A percentile compares a stretch with the other conserved stretches of the same genome.
Evolutionary conservation across 2,113 vertebrate species (phyloP).

Genomic region (Lathamus discolor): DNA sequence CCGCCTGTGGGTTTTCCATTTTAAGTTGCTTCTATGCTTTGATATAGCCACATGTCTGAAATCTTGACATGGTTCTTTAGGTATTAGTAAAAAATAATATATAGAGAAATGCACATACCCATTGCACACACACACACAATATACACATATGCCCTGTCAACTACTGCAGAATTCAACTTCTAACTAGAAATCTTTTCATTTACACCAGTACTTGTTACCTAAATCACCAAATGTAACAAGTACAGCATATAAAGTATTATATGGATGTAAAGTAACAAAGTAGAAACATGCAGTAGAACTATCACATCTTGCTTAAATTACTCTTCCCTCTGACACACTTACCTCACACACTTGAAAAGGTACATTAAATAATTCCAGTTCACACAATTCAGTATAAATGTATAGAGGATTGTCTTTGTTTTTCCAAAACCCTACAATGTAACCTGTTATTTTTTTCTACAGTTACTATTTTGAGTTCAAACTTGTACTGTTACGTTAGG

Average conservation of each 20-base stretch:
- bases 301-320: neutral
- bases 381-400: neutral
- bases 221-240: neutral
- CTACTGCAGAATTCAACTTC: neutral
- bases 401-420: neutral
- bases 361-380: neutral
- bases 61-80: neutral
- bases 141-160: neutral
- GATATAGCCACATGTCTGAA: neutral
- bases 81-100: neutral
- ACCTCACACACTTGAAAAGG: neutral
- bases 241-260: neutral
- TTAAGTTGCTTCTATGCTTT: neutral
- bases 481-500: neutral
- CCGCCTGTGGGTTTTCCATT: neutral
- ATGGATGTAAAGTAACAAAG: neutral
- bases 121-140: neutral
- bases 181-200: neutral
- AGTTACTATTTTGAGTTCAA: neutral
- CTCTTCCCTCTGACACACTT: neutral
- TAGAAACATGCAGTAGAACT: neutral
- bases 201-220: neutral
- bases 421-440: neutral
- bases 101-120: neutral
- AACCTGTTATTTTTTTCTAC: neutral